A percentile compares a stretch with the other conserved stretches of the same genome.
Evolutionary conservation across 2,797 vertebrate genomes (phyloP).

Genomic region (Austrolebias charrua): DNA sequence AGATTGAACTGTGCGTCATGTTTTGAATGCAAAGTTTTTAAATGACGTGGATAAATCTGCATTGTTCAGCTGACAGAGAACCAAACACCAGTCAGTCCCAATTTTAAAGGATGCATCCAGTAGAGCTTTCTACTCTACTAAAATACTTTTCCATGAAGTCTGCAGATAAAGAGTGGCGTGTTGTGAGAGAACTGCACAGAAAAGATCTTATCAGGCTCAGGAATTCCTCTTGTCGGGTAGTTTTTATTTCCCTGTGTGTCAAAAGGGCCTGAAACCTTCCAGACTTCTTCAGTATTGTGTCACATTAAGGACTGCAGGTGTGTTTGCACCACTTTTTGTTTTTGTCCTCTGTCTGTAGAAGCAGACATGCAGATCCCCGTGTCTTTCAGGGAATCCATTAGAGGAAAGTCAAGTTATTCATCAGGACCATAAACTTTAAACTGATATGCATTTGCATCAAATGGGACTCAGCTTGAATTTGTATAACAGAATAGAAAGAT

Average conservation of each 20-base stretch:
- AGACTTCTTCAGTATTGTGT: slow-evolving; percentile 35
- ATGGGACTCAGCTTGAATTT: slow-evolving; percentile 29
- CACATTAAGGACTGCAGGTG: too few species aligned
- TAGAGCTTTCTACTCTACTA: too few species aligned
- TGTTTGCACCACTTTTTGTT: neutral
- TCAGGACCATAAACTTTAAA: slow-evolving; percentile 14
- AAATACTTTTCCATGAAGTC: too few species aligned
- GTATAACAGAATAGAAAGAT: slow-evolving; percentile 29
- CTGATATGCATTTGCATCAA: slow-evolving; percentile 50
- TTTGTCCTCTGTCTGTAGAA: neutral
- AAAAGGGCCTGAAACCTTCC: slow-evolving; percentile 42
- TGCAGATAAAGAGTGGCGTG: neutral
- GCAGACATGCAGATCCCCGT: slow-evolving; percentile 5
- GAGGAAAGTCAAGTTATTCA: slow-evolving; percentile 1
- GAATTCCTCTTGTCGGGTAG: slow-evolving; percentile 46
- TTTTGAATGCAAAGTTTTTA: too few species aligned
- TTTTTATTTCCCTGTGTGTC: slow-evolving; percentile 59
- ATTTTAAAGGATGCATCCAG: neutral
- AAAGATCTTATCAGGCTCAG: slow-evolving; percentile 29
- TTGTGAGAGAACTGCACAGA: slow-evolving; percentile 1
- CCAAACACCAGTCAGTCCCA: slow-evolving; percentile 8
- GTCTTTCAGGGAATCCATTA: slow-evolving; percentile 9
- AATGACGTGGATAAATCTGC: too few species aligned
- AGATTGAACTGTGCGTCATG: too few species aligned
- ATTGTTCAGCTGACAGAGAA: neutral